Evolutionary conservation across 2,113 vertebrate genomes (phyloP).

Genomic region (Tupaia chinensis): DNA sequence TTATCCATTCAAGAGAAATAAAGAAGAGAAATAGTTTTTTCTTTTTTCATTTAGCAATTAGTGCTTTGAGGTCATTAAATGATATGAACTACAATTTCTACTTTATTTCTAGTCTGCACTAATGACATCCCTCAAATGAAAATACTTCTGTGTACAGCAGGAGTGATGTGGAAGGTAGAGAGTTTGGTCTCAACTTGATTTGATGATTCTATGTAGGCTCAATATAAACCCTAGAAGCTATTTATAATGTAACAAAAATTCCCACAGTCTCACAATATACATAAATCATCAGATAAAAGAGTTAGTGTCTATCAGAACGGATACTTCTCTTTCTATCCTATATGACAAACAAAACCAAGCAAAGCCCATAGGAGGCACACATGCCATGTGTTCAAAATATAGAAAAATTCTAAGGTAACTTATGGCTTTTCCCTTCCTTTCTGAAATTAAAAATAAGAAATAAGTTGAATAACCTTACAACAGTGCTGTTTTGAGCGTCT

Average conservation of each 20-base stretch:
- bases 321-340: background rate
- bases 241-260: background rate
- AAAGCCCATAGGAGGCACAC: background rate
- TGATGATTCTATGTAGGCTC: background rate
- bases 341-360: background rate
- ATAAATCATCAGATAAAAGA: background rate
- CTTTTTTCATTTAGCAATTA: constrained; percentile 34
- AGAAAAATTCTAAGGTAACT: background rate
- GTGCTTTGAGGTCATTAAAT: background rate
- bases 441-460: constrained; percentile 23
- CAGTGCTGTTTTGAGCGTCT: background rate
- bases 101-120: background rate
- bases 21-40: background rate
- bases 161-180: background rate
- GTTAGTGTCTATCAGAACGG: background rate
- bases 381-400: background rate
- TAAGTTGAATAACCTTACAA: background rate
- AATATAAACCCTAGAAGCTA: background rate
- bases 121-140: constrained; percentile 40
- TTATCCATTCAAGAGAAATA: background rate
- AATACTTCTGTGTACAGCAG: background rate
- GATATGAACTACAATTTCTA: background rate
- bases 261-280: background rate
- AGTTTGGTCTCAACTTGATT: background rate
- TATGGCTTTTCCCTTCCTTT: background rate